Conservation (phyloP, 2,113 vertebrate species). For the Mesocricetus auratus region DNA sequence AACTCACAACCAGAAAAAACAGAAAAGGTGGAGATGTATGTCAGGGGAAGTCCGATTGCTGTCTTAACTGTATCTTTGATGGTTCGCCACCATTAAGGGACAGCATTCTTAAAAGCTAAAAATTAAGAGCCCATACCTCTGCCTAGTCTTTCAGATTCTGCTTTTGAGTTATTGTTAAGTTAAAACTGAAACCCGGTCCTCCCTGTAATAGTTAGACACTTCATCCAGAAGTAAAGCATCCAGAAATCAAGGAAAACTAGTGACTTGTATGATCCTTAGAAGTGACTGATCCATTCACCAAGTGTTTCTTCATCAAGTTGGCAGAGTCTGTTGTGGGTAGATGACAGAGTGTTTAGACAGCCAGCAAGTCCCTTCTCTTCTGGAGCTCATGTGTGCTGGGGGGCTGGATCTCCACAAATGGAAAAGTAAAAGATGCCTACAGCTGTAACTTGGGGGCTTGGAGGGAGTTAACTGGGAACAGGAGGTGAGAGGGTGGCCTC, state of each 20-base stretch:
- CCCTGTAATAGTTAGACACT: background rate
- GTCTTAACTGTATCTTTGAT: background rate
- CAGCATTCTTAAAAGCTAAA: background rate
- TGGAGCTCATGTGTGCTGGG: background rate
- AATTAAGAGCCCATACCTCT: background rate
- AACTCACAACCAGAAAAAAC: slow-evolving; percentile 48
- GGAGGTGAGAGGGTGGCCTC: background rate
- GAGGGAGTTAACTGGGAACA: background rate
- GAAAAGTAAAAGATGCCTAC: background rate
- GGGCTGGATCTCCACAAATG: background rate
- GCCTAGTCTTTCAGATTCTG: background rate
- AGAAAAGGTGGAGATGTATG: background rate
- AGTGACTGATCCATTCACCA: background rate
- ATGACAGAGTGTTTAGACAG: background rate
- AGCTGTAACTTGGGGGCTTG: background rate
- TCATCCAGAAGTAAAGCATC: background rate
- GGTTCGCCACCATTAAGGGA: background rate
- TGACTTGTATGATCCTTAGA: background rate
- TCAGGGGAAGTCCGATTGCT: background rate
- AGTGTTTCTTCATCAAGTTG: background rate
- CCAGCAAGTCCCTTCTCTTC: background rate
- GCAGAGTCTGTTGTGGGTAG: background rate
- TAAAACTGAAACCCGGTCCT: background rate
- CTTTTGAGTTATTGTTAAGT: background rate
- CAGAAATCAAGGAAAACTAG: background rate